These are phyloP conservation scores for Egretta garzetta DNA, from an alignment of 2,113 vertebrate genomes.

Conservation along the genomic window DNA sequence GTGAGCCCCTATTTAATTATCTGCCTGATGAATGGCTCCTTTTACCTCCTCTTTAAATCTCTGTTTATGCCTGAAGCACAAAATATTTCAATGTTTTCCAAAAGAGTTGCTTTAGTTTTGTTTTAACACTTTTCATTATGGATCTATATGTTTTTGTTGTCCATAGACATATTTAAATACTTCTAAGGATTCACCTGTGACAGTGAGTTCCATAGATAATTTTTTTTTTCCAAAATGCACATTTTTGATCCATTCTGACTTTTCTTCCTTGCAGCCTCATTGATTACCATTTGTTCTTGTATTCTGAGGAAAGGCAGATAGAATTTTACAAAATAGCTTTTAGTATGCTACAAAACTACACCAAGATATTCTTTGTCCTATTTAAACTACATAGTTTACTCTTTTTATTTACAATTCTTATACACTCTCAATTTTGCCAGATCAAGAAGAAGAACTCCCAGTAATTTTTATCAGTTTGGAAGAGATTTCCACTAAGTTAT, in stretches of 20 bases:
- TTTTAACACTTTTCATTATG: not conserved
- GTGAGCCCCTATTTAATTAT: not conserved
- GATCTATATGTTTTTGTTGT: not conserved
- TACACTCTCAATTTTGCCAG: not conserved
- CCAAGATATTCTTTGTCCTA: not conserved
- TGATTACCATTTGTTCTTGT: not conserved
- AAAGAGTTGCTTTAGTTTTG: not conserved
- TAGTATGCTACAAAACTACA: not conserved
- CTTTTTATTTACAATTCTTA: not conserved
- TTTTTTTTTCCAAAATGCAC: not conserved
- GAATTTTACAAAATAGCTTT: not conserved
- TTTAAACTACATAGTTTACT: not conserved
- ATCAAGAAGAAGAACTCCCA: not conserved
- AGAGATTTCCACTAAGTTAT: not conserved
- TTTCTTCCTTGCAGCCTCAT: not conserved
- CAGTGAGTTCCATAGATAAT: not conserved
- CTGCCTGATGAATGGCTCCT: not conserved
- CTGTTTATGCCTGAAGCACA: not conserved
- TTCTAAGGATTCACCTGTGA: not conserved
- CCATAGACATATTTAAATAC: not conserved
- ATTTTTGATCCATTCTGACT: not conserved
- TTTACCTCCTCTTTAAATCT: not conserved
- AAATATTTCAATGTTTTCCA: not conserved
- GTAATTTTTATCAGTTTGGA: not conserved
- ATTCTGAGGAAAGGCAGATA: not conserved